phyloP scores from a whole-genome alignment of 1,140 invertebrate genomes.

The Manduca sexta region DNA sequence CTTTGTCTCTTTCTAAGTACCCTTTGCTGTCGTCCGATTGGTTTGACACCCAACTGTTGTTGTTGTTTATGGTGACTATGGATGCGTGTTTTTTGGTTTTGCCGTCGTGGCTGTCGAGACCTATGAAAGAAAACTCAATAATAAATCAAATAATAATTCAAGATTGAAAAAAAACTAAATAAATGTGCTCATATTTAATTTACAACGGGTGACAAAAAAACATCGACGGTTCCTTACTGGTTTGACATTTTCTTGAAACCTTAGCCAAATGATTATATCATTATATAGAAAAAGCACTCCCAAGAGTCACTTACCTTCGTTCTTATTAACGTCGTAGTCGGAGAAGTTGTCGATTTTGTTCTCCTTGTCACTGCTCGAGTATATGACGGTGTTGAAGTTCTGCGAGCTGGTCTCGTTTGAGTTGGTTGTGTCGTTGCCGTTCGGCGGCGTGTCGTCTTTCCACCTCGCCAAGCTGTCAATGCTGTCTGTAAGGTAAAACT shows the following conservation, averaged over 20 bases:
- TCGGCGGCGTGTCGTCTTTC: constrained; percentile 72
- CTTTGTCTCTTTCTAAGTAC: constrained; percentile 65
- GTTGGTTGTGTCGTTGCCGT: constrained; percentile 56
- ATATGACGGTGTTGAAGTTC: constrained; percentile 69
- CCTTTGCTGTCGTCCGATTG: constrained; percentile 68
- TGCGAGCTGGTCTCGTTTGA: constrained; percentile 70
- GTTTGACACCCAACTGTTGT: constrained; percentile 67
- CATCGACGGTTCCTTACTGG: no score
- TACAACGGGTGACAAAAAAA: no score
- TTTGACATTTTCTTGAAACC: no score
- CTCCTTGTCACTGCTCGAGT: constrained; percentile 54
- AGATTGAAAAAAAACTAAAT: no score
- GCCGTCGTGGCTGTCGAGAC: constrained; percentile 41
- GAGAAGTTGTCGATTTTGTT: constrained; percentile 53
- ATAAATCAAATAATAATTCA: no score
- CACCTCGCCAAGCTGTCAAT: constrained; percentile 69
- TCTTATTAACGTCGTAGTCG: constrained; percentile 44
- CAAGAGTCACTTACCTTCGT: no score
- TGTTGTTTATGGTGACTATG: constrained; percentile 68
- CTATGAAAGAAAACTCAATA: no score
- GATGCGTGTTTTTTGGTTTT: constrained; percentile 60
- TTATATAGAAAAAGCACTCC: no score
- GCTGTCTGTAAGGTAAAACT: constrained; percentile 46
- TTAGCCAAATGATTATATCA: no score
- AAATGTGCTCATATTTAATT: no score